phyloP scores from a whole-genome alignment of 1,140 invertebrate genomes.

The Dermatophagoides farinae region DNA sequence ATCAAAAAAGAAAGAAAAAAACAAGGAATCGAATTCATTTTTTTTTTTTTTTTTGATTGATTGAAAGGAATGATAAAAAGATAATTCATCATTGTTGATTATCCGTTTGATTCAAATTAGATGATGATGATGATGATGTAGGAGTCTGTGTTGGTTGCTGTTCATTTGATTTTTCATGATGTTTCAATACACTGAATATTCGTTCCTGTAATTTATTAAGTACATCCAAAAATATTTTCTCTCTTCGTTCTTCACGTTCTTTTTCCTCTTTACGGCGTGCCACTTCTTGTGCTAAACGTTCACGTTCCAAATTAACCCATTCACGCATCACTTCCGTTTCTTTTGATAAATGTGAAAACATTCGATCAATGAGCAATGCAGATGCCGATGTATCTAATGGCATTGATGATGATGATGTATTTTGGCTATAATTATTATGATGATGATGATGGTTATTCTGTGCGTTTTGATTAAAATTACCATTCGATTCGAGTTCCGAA shows the following conservation, averaged over 20 bases:
- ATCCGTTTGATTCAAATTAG: not conserved
- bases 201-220: conserved; percentile 14
- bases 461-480: not conserved
- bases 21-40: too few relatives aligned
- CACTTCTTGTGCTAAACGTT: conserved; percentile 12
- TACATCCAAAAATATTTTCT: conserved; percentile 10
- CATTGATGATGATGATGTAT: not conserved
- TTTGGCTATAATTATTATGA: not conserved
- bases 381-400: not conserved
- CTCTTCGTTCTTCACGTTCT: conserved; percentile 14
- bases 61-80: not conserved
- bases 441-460: not conserved
- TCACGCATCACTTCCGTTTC: conserved; percentile 17
- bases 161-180: not conserved
- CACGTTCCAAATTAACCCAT: conserved; percentile 16
- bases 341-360: conserved; percentile 15
- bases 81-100: not conserved
- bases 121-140: not conserved
- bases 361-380: conserved; percentile 16
- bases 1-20: too few relatives aligned
- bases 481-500: not conserved
- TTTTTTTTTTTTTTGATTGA: not conserved
- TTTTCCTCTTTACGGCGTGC: conserved; percentile 13
- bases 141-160: not conserved
- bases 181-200: conserved; percentile 7